Base-by-base conservation (phyloP, 2,888 invertebrate genomes). In the Heteromurus nitidus region DNA sequence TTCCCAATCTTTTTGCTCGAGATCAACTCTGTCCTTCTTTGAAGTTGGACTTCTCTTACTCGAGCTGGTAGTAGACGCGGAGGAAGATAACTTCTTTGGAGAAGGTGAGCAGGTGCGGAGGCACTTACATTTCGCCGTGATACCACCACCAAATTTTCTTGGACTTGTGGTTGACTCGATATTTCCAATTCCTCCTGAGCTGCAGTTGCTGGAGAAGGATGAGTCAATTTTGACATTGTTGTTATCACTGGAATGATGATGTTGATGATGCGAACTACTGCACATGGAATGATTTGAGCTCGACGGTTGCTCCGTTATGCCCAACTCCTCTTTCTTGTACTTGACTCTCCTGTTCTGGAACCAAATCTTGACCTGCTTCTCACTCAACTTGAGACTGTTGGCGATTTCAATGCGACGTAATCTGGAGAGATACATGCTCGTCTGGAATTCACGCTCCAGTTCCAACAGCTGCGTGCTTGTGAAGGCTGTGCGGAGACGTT, bases 321-420 rank as follows among this genome's bases (percentile, higher is more conserved):
- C 75, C 50, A 74, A 7, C 20, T 94, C 94, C 86, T 96, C 96
- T 88, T 97, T 97, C 91, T 97, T 97, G 90, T 95, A 92, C 89
- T 97, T 97, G 0, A 97, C 97, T 1, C 97, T 92, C 5, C 97
- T 92, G 89, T 97, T 97, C 89, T 97, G 96, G 90, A 97, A 97
- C 72, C 60, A 73, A 11, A 62, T 73, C 44, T 73, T 97, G 84
- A 97, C 97, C 90, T 97, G 97, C 88, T 97, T 98, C 89, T 98
- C 98, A 0, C 96, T 96, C 0, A 98, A 90, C 68, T 95, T 92
- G 82, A 97, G 90, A 85, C 94, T 93, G 30, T 95, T 96, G 2
- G 98, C 97, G 73, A 98, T 97, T 90, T 98, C 97, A 85, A 98
- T 97, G 79, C 97, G 91, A 69, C 97, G 91, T 85, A 97, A 89